These are phyloP conservation scores for Xanthia icteritia DNA, from an alignment of 2,888 invertebrate species.

Conservation along the genomic window DNA sequence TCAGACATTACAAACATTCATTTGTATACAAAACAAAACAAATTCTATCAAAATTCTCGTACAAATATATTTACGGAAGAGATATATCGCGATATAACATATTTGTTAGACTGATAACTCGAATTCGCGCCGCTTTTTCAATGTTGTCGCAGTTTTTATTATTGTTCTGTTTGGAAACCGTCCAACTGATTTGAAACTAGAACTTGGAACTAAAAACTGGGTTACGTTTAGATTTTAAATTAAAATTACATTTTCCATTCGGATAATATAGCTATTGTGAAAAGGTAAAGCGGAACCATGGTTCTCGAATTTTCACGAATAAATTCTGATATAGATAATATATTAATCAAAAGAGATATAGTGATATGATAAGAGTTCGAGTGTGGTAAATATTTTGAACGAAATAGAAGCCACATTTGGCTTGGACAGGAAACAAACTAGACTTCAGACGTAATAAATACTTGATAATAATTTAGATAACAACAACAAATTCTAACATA, in stretches of 20 bases:
- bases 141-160: conserved; percentile 51
- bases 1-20: conserved; percentile 34
- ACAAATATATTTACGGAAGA: conserved; percentile 58
- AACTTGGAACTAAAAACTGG: conserved; percentile 35
- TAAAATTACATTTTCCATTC: conserved; percentile 5
- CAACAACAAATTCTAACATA: conserved; percentile 24
- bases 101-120: conserved; percentile 50
- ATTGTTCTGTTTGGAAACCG: conserved; percentile 51
- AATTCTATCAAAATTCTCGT: conserved; percentile 22
- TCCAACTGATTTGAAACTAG: conserved; percentile 52
- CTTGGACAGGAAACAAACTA: conserved; percentile 39
- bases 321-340: conserved; percentile 24
- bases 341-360: conserved; percentile 27
- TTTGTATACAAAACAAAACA: conserved; percentile 62
- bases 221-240: conserved; percentile 22
- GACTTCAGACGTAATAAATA: conserved; percentile 35
- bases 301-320: conserved; percentile 12
- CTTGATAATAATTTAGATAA: conserved; percentile 16
- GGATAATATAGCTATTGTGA: conserved; percentile 24
- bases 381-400: conserved; percentile 28
- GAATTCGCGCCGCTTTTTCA: conserved; percentile 39
- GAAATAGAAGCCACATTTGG: conserved; percentile 26
- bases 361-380: conserved; percentile 28
- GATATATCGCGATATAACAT: conserved; percentile 26
- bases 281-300: conserved; percentile 32